Evolutionary conservation across 2,113 vertebrate species (phyloP).

Genomic region (Macroglossus sobrinus): DNA sequence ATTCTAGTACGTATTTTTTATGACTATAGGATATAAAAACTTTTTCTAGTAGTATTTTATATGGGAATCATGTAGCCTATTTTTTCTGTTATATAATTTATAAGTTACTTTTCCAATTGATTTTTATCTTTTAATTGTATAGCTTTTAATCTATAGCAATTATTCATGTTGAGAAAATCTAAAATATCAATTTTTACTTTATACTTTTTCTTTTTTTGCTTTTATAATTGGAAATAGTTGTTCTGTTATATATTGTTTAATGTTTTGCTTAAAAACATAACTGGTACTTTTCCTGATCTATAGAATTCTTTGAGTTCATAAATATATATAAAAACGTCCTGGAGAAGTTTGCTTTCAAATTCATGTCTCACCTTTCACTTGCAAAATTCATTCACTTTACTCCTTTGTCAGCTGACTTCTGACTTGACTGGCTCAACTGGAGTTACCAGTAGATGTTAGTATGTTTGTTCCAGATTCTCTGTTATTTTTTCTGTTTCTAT

Average conservation of each 20-base stretch:
- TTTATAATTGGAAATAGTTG: not conserved
- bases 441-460: not conserved
- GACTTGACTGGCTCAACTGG: not conserved
- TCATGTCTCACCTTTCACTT: not conserved
- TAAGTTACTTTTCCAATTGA: not conserved
- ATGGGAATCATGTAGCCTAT: not conserved
- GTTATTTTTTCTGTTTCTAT: not conserved
- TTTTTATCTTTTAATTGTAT: not conserved
- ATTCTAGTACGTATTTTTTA: not conserved
- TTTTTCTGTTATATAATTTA: not conserved
- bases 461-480: rapidly evolving
- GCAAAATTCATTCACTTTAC: not conserved
- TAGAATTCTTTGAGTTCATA: not conserved
- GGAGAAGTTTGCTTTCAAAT: not conserved
- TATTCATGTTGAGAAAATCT: not conserved
- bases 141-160: not conserved
- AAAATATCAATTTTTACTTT: not conserved
- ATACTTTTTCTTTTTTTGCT: not conserved
- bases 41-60: not conserved
- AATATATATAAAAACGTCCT: not conserved
- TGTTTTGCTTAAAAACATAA: not conserved
- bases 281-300: not conserved
- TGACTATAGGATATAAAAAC: not conserved
- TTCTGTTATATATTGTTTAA: not conserved
- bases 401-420: not conserved